phyloP scores from a whole-genome alignment of 2,888 invertebrate genomes.

The Diloba caeruleocephala region DNA sequence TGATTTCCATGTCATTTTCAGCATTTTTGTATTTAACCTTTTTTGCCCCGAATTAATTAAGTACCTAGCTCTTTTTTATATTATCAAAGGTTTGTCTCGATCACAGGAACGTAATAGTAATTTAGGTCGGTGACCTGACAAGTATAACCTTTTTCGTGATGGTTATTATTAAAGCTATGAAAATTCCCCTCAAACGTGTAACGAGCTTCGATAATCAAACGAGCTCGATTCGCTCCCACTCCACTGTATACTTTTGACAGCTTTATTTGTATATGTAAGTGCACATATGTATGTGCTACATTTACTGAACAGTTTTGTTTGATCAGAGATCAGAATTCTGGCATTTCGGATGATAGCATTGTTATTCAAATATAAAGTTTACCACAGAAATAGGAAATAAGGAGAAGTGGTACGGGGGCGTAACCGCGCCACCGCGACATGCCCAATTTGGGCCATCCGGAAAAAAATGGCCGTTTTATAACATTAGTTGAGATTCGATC shows the following conservation, averaged over 20 bases:
- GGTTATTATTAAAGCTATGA: conserved; percentile 45
- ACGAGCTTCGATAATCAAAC: conserved; percentile 36
- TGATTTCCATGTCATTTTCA: not conserved
- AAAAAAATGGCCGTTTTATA: no score
- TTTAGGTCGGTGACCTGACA: conserved; percentile 27
- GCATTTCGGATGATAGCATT: conserved; percentile 5
- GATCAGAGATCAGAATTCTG: conserved; percentile 7
- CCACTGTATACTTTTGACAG: conserved; percentile 23
- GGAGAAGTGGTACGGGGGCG: no score
- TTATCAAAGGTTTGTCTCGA: not conserved
- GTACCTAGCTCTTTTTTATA: conserved; percentile 1
- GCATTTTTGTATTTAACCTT: not conserved
- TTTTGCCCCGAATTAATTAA: conserved; percentile 21
- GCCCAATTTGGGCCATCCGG: no score
- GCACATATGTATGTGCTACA: conserved; percentile 29
- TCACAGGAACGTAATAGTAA: conserved; percentile 10
- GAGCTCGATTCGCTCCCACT: not conserved
- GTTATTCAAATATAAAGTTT: no score
- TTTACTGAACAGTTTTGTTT: conserved; percentile 22
- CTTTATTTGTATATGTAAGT: no score
- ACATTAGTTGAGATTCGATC: no score
- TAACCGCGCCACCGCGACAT: no score
- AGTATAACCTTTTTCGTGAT: conserved; percentile 28
- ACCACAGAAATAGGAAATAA: no score
- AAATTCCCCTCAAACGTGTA: conserved; percentile 36